Conservation (phyloP, 37 sponge, comb jelly and placozoan genomes). For the Corticium candelabrum region DNA sequence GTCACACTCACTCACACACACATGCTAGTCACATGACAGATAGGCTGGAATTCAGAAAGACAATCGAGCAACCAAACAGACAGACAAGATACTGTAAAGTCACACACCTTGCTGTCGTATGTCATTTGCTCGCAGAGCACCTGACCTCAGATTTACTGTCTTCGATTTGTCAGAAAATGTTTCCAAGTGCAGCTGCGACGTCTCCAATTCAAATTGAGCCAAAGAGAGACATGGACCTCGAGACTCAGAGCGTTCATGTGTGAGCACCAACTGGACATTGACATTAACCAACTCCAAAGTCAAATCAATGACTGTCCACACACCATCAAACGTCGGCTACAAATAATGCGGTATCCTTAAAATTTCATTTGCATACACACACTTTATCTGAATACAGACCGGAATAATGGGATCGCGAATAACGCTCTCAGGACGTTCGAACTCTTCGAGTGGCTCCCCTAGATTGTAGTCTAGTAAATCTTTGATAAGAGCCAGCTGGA, state of each 20-base stretch:
- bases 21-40: too few relatives aligned
- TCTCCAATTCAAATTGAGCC: constrained; percentile 59
- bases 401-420: constrained; percentile 69
- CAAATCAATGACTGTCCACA: not conserved
- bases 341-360: not conserved
- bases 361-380: not conserved
- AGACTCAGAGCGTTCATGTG: not conserved
- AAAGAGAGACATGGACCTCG: constrained; percentile 19
- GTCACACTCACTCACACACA: too few relatives aligned
- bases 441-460: constrained; percentile 78
- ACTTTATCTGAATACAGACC: constrained; percentile 16
- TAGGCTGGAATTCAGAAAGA: too few relatives aligned
- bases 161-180: constrained; percentile 49
- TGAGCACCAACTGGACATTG: not conserved
- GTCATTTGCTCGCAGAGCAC: constrained; percentile 71
- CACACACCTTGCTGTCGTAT: constrained; percentile 64
- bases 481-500: constrained; percentile 74
- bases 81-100: too few relatives aligned
- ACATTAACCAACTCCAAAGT: not conserved
- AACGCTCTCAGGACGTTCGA: constrained; percentile 74
- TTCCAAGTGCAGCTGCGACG: constrained; percentile 59
- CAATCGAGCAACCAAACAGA: too few relatives aligned
- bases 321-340: not conserved
- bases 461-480: constrained; percentile 84
- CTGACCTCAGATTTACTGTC: constrained; percentile 59